phyloP scores from a whole-genome alignment of 2,113 vertebrate species.

The Nerophis lumbriciformis region DNA sequence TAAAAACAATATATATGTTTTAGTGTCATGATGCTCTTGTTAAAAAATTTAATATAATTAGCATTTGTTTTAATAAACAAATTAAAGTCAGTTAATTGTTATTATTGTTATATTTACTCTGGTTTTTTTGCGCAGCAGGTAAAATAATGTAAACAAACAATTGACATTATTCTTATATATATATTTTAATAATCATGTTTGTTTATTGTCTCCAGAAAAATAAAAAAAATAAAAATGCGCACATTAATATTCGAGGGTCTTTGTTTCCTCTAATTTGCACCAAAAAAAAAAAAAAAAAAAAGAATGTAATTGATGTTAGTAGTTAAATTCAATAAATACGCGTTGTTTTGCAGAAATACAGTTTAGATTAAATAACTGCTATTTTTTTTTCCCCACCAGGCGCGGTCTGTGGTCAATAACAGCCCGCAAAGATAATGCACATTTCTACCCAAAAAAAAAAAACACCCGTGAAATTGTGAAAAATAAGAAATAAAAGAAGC shows the following conservation, averaged over 20 bases:
- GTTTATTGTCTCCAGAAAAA: background rate
- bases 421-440: background rate
- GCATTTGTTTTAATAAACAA: background rate
- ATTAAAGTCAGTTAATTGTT: background rate
- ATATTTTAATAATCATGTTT: background rate
- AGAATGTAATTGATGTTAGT: background rate
- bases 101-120: no score
- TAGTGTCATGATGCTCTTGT: slow-evolving; percentile 13
- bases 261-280: background rate
- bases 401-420: background rate
- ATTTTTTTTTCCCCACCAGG: background rate
- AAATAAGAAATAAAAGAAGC: slow-evolving; percentile 3
- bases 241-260: no score
- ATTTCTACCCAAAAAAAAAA: slow-evolving; percentile 16
- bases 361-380: background rate
- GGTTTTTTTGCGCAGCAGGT: no score
- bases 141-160: background rate
- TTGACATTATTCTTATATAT: background rate
- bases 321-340: background rate
- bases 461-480: background rate
- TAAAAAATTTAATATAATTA: background rate
- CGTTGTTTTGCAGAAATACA: background rate
- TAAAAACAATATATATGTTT: background rate
- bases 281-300: background rate
- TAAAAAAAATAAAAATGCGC: background rate